Conservation (phyloP, 2,888 invertebrate species). For the Rhopalosiphum nymphaeae region DNA sequence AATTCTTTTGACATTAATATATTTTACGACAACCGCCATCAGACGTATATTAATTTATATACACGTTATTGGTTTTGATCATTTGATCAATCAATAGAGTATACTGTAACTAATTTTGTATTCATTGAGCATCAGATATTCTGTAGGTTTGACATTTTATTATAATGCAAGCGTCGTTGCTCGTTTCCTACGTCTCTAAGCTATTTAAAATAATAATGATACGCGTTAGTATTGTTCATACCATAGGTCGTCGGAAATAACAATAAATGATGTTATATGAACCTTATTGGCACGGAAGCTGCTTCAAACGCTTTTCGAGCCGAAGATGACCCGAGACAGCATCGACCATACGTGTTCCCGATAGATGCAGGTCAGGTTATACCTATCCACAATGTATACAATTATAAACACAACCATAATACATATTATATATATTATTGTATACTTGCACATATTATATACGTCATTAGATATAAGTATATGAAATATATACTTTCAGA, state of each 20-base stretch:
- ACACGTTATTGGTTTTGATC: not conserved
- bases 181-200: not conserved
- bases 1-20: not conserved
- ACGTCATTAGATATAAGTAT: not conserved
- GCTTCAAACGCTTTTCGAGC: not conserved
- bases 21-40: not conserved
- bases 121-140: not conserved
- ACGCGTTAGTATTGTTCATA: not conserved
- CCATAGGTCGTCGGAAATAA: not conserved
- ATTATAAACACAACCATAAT: not conserved
- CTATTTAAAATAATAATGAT: not conserved
- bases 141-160: not conserved
- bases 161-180: not conserved
- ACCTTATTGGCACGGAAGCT: not conserved
- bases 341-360: not conserved
- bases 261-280: not conserved
- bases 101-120: not conserved
- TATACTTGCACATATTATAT: not conserved
- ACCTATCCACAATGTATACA: not conserved
- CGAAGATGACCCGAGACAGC: not conserved
- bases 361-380: not conserved
- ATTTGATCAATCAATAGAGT: not conserved
- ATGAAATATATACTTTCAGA: not conserved
- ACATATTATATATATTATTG: not conserved
- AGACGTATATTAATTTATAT: not conserved